These are phyloP conservation scores for Dendroctonus ponderosae DNA, from an alignment of 1,140 invertebrate species.

Conservation along the genomic window DNA sequence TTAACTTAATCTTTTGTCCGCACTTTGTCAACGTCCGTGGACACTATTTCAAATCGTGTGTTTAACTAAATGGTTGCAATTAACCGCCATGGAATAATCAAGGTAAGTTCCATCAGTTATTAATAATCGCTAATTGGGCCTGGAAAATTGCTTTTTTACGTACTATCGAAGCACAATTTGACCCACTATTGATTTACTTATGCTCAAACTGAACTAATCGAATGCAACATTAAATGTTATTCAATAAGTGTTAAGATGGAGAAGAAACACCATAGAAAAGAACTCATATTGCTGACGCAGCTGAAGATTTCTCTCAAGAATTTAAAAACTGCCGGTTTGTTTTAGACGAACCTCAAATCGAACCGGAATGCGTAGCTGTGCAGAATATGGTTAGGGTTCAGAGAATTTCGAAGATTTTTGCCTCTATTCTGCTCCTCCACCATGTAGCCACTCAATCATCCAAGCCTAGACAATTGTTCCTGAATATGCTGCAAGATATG, in stretches of 20 bases:
- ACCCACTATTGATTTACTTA: too few species aligned
- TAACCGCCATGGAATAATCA: neutral
- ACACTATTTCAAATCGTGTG: neutral
- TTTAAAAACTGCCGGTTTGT: too few species aligned
- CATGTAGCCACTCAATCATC: neutral
- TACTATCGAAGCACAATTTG: too few species aligned
- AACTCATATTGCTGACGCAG: too few species aligned
- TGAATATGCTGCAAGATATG: slow-evolving; percentile 3
- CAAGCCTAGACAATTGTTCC: neutral
- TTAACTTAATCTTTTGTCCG: slow-evolving; percentile 56
- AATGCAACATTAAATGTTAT: too few species aligned
- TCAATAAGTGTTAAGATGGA: too few species aligned
- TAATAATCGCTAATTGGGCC: neutral
- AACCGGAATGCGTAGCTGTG: neutral
- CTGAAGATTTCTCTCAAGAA: too few species aligned
- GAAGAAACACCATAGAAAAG: too few species aligned
- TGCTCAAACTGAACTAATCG: too few species aligned
- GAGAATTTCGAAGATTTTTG: neutral
- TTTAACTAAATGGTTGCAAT: neutral
- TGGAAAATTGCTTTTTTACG: neutral
- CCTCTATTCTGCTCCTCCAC: neutral
- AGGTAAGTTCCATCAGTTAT: neutral
- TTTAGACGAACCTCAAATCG: too few species aligned
- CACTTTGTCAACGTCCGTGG: slow-evolving; percentile 44
- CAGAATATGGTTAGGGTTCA: slow-evolving; percentile 6